Conservation (phyloP, 2,113 vertebrate genomes). For the Phylloscopus whistleri region DNA sequence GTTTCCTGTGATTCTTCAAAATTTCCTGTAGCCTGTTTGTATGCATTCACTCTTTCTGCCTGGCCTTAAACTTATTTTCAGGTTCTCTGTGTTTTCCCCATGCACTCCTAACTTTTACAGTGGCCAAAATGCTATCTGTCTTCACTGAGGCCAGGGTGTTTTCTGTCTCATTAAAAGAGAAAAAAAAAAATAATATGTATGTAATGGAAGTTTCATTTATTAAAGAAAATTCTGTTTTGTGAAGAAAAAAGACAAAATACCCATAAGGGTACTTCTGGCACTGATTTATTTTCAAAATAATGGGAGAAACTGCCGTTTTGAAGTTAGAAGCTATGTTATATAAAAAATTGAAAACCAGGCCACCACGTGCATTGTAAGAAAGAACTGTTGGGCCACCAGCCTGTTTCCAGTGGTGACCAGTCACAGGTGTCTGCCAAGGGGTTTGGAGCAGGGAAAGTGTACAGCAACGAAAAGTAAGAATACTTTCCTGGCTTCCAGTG, state of each 20-base stretch:
- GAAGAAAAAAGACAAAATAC: not conserved
- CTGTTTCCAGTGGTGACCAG: not conserved
- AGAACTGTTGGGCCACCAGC: not conserved
- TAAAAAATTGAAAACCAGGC: not conserved
- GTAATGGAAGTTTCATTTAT: not conserved
- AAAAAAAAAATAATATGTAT: not conserved
- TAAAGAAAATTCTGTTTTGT: not conserved
- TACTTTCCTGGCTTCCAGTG: not conserved
- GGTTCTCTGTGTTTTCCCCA: not conserved
- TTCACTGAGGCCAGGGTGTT: not conserved
- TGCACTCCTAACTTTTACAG: not conserved
- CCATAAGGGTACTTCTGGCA: not conserved
- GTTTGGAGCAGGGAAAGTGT: not conserved
- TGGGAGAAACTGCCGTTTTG: not conserved
- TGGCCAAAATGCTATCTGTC: not conserved
- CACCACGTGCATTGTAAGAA: not conserved
- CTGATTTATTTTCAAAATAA: not conserved
- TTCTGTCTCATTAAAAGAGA: not conserved
- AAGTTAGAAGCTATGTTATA: not conserved
- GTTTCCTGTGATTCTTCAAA: conserved; percentile 9
- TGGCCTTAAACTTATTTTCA: not conserved
- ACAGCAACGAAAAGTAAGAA: not conserved
- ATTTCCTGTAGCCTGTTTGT: not conserved
- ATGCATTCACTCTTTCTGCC: not conserved
- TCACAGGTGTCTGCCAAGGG: not conserved